These are phyloP conservation scores for Eueremaeus valkanovi DNA, from an alignment of 2,888 invertebrate species.

Conservation along the genomic window DNA sequence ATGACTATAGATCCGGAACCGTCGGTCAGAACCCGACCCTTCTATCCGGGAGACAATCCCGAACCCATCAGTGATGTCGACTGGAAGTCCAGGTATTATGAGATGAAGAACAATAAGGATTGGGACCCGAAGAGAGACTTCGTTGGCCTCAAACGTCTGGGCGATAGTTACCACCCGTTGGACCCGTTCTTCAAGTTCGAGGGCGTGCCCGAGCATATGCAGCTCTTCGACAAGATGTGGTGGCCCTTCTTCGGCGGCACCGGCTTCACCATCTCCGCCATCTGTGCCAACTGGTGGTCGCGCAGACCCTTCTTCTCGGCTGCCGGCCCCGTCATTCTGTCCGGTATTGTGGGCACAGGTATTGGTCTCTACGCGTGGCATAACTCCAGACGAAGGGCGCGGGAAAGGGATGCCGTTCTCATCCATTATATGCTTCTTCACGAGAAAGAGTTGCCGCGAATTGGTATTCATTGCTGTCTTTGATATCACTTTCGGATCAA, in stretches of 20 bases:
- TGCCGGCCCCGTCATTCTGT: not conserved
- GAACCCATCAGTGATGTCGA: not conserved
- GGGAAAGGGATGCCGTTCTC: slow-evolving; percentile 18
- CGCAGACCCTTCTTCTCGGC: not conserved
- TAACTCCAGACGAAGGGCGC: not conserved
- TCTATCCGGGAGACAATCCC: not conserved
- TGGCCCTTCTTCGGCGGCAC: not conserved
- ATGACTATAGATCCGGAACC: not conserved
- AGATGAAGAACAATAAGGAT: not conserved
- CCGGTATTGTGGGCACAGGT: not conserved
- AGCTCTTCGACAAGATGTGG: not conserved
- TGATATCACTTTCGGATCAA: not conserved
- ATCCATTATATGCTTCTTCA: slow-evolving; percentile 37
- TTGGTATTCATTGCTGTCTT: slow-evolving; percentile 24
- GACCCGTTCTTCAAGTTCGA: slow-evolving; percentile 38
- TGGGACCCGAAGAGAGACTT: slow-evolving; percentile 37
- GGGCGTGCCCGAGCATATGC: not conserved
- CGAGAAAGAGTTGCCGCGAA: slow-evolving; percentile 38
- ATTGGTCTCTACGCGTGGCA: not conserved
- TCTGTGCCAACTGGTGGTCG: not conserved
- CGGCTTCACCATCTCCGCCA: too few species aligned
- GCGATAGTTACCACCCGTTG: slow-evolving; percentile 33
- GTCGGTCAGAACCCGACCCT: not conserved
- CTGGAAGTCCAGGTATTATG: slow-evolving; percentile 16
- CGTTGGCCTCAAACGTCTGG: slow-evolving; percentile 33